Evolutionary conservation across 2,113 vertebrate genomes (phyloP).

Genomic region (Lepus americanus): DNA sequence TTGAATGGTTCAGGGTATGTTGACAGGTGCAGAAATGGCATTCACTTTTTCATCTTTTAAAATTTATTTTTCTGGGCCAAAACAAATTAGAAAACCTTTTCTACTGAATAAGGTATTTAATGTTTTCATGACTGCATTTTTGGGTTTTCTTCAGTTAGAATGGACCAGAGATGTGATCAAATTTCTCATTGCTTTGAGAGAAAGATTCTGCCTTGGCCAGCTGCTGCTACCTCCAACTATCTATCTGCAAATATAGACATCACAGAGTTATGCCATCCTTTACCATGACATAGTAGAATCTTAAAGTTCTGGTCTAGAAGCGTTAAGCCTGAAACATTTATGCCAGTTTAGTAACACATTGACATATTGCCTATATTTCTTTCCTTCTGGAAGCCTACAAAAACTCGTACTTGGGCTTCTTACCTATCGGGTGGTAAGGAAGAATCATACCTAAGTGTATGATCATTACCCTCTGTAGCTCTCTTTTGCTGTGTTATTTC

Average conservation of each 20-base stretch:
- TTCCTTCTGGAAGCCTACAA: not conserved
- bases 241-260: not conserved
- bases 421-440: not conserved
- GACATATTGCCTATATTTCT: not conserved
- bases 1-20: not conserved
- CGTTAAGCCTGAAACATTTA: not conserved
- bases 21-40: not conserved
- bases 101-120: not conserved
- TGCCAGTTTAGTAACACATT: not conserved
- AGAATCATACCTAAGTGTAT: fast-evolving
- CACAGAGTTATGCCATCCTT: not conserved
- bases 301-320: not conserved
- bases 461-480: not conserved
- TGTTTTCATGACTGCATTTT: not conserved
- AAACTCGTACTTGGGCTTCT: not conserved
- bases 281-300: no score
- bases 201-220: not conserved
- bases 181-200: not conserved
- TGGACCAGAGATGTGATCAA: not conserved
- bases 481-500: not conserved
- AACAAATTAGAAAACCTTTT: not conserved
- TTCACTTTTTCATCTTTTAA: not conserved
- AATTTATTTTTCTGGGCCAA: not conserved
- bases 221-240: not conserved
- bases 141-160: not conserved